Conservation (phyloP, 2,888 invertebrate genomes). For the Dusona sp. region DNA sequence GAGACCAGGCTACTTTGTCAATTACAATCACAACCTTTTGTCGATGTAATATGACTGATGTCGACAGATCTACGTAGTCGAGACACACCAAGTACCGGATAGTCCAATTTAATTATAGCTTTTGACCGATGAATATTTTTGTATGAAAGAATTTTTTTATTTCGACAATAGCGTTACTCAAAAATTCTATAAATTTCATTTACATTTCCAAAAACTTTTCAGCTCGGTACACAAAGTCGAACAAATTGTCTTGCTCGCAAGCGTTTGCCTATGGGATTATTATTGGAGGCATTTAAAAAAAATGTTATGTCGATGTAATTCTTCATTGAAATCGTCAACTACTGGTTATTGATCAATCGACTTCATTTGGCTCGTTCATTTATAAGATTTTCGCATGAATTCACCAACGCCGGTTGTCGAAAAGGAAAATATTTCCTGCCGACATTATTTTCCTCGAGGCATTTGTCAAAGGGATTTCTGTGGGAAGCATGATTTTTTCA, state of each 20-base stretch:
- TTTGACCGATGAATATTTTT: not conserved
- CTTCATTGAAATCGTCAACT: not conserved
- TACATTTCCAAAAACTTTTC: not conserved
- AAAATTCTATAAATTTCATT: not conserved
- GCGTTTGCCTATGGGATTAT: not conserved
- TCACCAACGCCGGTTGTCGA: not conserved
- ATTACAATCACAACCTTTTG: constrained; percentile 51
- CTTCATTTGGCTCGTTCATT: constrained; percentile 25
- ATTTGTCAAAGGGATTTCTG: constrained; percentile 9
- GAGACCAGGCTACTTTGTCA: constrained; percentile 46
- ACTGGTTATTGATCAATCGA: constrained; percentile 17
- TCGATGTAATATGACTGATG: constrained; percentile 23
- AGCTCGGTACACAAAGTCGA: constrained; percentile 37
- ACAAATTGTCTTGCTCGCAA: not conserved
- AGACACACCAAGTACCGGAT: constrained; percentile 24
- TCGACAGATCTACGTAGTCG: constrained; percentile 5
- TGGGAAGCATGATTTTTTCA: constrained; percentile 24
- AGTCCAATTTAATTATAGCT: constrained; percentile 41
- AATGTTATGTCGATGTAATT: not conserved
- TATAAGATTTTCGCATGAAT: constrained; percentile 12
- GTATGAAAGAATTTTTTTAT: not conserved
- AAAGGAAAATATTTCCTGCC: not conserved
- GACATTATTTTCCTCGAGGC: not conserved
- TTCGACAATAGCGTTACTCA: not conserved
- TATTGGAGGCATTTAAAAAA: not conserved